Evolutionary conservation across 2,113 vertebrate genomes (phyloP).

Genomic region (Chloropsis hardwickii): DNA sequence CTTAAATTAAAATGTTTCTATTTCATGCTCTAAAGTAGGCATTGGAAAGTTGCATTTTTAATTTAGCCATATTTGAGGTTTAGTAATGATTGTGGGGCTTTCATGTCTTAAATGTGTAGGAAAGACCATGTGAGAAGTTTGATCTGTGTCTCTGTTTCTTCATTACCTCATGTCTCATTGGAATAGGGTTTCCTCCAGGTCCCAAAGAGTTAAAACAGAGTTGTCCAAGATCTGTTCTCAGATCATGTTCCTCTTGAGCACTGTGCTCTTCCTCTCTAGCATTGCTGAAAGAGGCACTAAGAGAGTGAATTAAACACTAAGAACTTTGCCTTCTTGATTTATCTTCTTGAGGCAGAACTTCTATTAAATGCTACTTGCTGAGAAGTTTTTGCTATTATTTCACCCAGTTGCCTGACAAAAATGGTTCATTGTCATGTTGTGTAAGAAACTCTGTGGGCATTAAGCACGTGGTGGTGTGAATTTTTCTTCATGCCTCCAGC

Average conservation of each 20-base stretch:
- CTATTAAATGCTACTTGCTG: neutral
- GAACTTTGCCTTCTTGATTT: neutral
- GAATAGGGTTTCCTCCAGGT: neutral
- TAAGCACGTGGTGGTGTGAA: neutral
- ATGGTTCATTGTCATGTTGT: neutral
- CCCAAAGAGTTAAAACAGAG: neutral
- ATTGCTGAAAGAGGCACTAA: neutral
- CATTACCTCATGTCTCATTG: neutral
- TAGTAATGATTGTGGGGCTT: neutral
- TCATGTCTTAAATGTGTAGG: neutral
- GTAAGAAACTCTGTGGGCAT: neutral
- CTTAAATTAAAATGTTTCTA: neutral
- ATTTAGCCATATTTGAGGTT: neutral
- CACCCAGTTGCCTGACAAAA: neutral
- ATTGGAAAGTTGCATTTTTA: neutral
- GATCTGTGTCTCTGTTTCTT: neutral
- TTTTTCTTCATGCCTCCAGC: neutral
- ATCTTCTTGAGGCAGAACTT: neutral
- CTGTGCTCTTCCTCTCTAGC: neutral
- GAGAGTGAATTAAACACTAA: neutral
- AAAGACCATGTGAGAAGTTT: neutral
- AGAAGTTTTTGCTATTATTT: neutral
- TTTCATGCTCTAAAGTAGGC: neutral
- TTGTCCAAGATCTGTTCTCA: neutral
- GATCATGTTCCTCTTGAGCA: neutral